phyloP scores from a whole-genome alignment of 2,113 vertebrate genomes.

The Perca schrenkii region DNA sequence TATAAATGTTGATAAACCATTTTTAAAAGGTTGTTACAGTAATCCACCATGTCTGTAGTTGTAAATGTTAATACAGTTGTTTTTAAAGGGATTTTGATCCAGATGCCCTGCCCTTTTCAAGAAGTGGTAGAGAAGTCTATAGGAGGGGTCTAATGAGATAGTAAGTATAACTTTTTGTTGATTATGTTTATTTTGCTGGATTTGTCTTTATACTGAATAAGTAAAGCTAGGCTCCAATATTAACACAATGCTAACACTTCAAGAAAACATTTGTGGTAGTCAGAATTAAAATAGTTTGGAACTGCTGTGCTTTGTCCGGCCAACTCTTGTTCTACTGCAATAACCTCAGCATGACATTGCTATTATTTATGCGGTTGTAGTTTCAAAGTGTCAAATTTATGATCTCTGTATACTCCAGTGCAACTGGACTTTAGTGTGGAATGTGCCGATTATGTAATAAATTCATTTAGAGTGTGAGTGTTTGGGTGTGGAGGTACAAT shows the following conservation, averaged over 20 bases:
- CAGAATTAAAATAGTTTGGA: not conserved
- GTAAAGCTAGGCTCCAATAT: not conserved
- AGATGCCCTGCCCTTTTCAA: not conserved
- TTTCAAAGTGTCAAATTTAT: slow-evolving; percentile 62
- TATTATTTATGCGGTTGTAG: not conserved
- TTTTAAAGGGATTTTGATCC: not conserved
- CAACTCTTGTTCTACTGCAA: not conserved
- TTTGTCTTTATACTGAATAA: not conserved
- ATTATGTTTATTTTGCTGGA: not conserved
- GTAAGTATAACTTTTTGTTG: not conserved
- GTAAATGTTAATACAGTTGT: slow-evolving; percentile 3
- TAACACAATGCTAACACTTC: not conserved
- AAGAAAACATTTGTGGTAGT: not conserved
- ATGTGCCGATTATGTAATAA: slow-evolving; percentile 12
- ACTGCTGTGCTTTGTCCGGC: not conserved
- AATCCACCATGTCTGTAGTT: not conserved
- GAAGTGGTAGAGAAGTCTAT: not conserved
- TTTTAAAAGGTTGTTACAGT: too few species aligned
- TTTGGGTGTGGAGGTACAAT: not conserved
- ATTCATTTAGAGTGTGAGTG: not conserved
- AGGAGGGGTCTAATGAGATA: not conserved
- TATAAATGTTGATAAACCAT: not conserved
- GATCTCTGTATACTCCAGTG: not conserved
- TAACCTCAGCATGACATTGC: slow-evolving; percentile 14
- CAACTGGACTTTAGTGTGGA: slow-evolving; percentile 46